Evolutionary conservation across 2,113 vertebrate species (phyloP), one percentile per base, ranked within the genome.

Genomic region (Leiothrix lutea): DNA sequence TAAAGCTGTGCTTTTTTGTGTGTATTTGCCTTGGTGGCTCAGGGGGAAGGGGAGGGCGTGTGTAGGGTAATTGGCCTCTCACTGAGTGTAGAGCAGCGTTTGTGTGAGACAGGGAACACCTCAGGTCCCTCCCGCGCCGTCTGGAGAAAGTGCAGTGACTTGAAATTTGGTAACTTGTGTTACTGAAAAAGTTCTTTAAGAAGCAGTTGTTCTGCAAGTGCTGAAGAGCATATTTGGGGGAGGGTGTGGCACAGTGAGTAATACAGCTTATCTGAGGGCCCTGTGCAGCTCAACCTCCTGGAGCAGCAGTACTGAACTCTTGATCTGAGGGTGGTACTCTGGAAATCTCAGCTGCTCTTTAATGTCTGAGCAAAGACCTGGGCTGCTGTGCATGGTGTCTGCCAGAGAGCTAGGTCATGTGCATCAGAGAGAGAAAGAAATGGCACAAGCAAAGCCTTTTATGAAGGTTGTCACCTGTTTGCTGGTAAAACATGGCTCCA

Each of bases 21-120:
- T 48, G 11, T 23, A 3, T 74, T 80, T 77, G 40, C 13, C 70
- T 61, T 60, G 69, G 36, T 71, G 26, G 51, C 33, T 47, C 13
- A 0, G 31, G 0, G 5, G 31, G 84, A 31, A 44, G 10, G 16
- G 18, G 12, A 14, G 13, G 20, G 7, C 0, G 1, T n/a, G 44
- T 28, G 35, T 5, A 12, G 33, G 6, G 36, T 20, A 15, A 18
- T 26, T n/a, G 51, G 24, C 64, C 36, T n/a, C 22, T 54, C 14
- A 2, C 0, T 11, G 51, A 50, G 54, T 4, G 38, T 24, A 8
- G 25, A 8, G 31, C 11, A 35, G n/a, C 21, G 58, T 50, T n/a
- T 15, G 26, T 58, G 35, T 22, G 66, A 38, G 86, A 16, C 29
- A 4, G 31, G 6, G 45, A 72, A 5, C 36, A 6, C 45, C 54